phyloP scores from a whole-genome alignment of 2,113 vertebrate species.

The Craseonycteris thonglongyai region DNA sequence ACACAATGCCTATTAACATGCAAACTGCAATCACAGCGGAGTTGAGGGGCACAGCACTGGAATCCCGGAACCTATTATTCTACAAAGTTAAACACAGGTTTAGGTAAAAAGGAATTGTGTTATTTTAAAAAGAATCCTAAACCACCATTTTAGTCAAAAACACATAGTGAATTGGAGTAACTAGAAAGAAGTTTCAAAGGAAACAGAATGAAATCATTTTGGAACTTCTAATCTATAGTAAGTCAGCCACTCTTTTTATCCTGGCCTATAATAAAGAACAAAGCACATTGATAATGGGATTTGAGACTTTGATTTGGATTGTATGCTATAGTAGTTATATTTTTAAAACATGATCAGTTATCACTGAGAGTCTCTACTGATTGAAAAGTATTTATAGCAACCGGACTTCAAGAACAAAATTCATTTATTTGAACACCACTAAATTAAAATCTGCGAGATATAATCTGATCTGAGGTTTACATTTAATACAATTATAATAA shows the following conservation, averaged over 20 bases:
- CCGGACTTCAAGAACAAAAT: neutral
- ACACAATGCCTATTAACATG: neutral
- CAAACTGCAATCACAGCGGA: neutral
- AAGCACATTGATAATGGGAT: neutral
- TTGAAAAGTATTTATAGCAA: neutral
- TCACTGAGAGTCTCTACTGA: neutral
- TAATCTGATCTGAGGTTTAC: neutral
- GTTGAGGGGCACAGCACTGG: neutral
- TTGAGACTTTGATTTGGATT: neutral
- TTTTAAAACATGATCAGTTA: neutral
- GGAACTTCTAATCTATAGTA: neutral
- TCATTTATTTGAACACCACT: neutral
- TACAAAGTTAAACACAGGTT: conserved; percentile 31
- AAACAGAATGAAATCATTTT: neutral
- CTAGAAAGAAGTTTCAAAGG: conserved; percentile 8
- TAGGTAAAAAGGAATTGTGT: conserved; percentile 17
- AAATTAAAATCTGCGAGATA: neutral
- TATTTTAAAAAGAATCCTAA: conserved; percentile 37
- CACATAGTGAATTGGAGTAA: neutral
- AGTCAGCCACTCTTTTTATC: neutral
- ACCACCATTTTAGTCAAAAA: conserved; percentile 7
- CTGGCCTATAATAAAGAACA: neutral
- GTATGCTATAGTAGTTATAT: neutral
- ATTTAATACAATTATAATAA: neutral
- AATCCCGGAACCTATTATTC: neutral